Base-by-base conservation (phyloP, 2,113 vertebrate species). In the Galemys pyrenaicus region DNA sequence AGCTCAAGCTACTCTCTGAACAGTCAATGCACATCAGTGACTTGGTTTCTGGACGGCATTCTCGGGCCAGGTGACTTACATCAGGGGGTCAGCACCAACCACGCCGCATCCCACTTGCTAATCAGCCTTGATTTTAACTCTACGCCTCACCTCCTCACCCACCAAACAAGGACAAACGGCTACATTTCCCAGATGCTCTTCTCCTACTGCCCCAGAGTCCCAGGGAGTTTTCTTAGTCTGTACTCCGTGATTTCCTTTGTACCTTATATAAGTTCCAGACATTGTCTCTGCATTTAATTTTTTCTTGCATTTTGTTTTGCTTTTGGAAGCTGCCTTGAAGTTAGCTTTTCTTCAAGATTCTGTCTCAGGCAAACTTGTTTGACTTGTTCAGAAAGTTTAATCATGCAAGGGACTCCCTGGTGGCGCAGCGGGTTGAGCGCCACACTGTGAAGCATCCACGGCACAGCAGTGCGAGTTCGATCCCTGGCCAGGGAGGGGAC, bases 111-210 rank as follows among this genome's bases (percentile, higher is more conserved):
- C 32, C 22, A 56, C 62, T 19, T 90, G 30, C 22, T 58, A 39
- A 82, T 11, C 67, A 62, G 35, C 1, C 22, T 80, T 39, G 51
- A 70, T n/a, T 85, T 95, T 54, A 60, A 85, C 56, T 80, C n/a
- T 74, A 35, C 80, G 26, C 19, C 37, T 89, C 11, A 10, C 87
- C 35, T 70, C 73, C 30, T 64, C 56, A 64, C 26, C n/a, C 51
- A 75, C 11, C 70, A 85, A 70, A 64, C 28, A 6, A 65, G 73
- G 30, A 54, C 9, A 65, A 16, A 71, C 15, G 28, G 12, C 12
- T 68, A 70, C 56, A 75, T 84, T 77, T 92, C 56, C 75, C 88
- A 91, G 64, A 51, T 2, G 71, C 16, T 56, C 94, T 73, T 70
- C 10, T 70, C 60, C 4, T 44, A 32, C 46, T 86, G 86, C 60